phyloP scores from a whole-genome alignment of 2,888 invertebrate genomes.

The Callinectes sapidus region DNA sequence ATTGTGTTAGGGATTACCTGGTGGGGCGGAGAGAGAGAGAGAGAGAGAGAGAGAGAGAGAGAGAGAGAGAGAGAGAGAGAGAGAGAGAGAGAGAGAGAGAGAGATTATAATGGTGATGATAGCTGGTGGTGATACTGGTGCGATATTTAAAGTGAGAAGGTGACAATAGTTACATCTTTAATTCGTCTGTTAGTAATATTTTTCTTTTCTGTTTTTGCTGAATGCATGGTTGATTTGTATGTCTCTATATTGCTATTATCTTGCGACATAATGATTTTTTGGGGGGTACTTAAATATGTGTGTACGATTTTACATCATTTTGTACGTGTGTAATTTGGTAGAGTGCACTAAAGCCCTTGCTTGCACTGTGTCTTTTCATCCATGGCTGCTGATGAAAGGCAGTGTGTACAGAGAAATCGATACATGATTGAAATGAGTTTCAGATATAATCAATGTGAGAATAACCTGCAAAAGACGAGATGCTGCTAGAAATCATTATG shows the following conservation, averaged over 20 bases:
- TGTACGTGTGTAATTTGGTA: neutral
- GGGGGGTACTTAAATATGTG: no score
- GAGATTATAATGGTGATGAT: neutral
- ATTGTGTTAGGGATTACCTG: neutral
- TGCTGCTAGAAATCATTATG: no score
- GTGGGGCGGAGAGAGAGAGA: neutral
- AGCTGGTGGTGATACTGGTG: neutral
- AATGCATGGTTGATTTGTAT: neutral
- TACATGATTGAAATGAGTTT: no score
- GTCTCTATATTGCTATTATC: no score
- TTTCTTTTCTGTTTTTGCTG: neutral
- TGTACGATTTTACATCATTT: neutral
- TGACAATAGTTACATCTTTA: neutral
- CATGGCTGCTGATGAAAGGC: no score
- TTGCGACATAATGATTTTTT: no score
- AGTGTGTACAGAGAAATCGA: no score
- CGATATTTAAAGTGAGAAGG: neutral
- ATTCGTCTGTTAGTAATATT: neutral
- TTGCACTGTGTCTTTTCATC: no score
- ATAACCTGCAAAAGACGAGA: neutral
- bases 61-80: neutral
- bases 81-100: neutral
- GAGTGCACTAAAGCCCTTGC: neutral
- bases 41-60: neutral
- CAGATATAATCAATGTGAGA: neutral